Evolutionary conservation across 2,113 vertebrate genomes (phyloP).

Genomic region (Phocoena phocoena): DNA sequence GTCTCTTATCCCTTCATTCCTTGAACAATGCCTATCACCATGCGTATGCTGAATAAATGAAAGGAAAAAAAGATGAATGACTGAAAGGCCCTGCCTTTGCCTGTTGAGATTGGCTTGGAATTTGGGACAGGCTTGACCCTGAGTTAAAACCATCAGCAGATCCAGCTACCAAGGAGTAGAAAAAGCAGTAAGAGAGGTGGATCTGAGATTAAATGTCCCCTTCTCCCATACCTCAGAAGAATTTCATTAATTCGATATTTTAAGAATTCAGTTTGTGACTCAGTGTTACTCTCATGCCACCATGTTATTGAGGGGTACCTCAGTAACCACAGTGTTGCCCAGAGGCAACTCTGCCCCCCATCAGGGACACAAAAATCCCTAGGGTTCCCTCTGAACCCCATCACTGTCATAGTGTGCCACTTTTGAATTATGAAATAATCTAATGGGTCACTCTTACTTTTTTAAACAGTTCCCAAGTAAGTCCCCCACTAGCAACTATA

Average conservation of each 20-base stretch:
- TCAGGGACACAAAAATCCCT: not conserved
- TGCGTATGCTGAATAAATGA: not conserved
- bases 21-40: not conserved
- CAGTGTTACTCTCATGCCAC: not conserved
- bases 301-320: not conserved
- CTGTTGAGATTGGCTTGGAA: not conserved
- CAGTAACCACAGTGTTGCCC: not conserved
- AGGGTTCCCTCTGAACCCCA: not conserved
- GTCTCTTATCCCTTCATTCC: not conserved
- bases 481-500: not conserved
- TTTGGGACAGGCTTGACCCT: not conserved
- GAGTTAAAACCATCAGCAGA: not conserved
- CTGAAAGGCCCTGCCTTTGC: not conserved
- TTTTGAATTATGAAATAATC: not conserved
- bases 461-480: not conserved
- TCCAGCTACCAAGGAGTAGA: not conserved
- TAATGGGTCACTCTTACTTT: not conserved
- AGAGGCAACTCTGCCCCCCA: not conserved
- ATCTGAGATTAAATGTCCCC: not conserved
- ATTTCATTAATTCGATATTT: not conserved
- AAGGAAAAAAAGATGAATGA: not conserved
- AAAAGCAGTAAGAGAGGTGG: not conserved
- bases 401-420: not conserved
- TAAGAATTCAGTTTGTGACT: not conserved
- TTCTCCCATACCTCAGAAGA: not conserved